phyloP scores from a whole-genome alignment of 2,888 invertebrate species.

The Balanococcus diminutus region DNA sequence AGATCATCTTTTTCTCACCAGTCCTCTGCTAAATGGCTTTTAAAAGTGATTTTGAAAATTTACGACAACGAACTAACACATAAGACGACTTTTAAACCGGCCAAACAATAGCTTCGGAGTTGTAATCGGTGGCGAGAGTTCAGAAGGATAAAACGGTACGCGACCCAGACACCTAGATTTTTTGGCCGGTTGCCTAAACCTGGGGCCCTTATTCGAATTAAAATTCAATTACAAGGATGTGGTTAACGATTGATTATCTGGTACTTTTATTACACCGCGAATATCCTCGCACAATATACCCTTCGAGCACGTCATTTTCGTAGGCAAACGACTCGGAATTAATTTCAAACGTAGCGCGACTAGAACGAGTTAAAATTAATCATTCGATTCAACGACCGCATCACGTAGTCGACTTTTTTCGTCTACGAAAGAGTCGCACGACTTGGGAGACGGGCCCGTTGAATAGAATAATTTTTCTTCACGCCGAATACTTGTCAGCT shows the following conservation, averaged over 20 bases:
- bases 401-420: slow-evolving; percentile 43
- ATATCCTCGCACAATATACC: neutral
- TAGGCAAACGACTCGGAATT: neutral
- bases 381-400: slow-evolving; percentile 42
- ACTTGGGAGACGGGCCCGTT: too few relatives aligned
- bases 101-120: neutral
- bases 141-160: neutral
- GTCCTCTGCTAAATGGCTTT: neutral
- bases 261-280: neutral
- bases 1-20: neutral
- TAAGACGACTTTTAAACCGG: neutral
- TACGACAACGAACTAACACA: neutral
- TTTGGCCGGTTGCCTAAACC: neutral
- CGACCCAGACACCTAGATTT: neutral
- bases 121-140: neutral
- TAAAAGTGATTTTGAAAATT: neutral
- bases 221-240: neutral
- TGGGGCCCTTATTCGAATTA: neutral
- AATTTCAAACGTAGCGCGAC: slow-evolving; percentile 2
- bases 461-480: slow-evolving; percentile 40
- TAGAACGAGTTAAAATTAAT: slow-evolving; percentile 21
- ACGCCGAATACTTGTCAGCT: neutral
- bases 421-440: neutral
- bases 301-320: slow-evolving; percentile 3
- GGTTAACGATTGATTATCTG: neutral